Conservation (phyloP, 2,888 invertebrate genomes). For the Dryomyza anilis region DNA sequence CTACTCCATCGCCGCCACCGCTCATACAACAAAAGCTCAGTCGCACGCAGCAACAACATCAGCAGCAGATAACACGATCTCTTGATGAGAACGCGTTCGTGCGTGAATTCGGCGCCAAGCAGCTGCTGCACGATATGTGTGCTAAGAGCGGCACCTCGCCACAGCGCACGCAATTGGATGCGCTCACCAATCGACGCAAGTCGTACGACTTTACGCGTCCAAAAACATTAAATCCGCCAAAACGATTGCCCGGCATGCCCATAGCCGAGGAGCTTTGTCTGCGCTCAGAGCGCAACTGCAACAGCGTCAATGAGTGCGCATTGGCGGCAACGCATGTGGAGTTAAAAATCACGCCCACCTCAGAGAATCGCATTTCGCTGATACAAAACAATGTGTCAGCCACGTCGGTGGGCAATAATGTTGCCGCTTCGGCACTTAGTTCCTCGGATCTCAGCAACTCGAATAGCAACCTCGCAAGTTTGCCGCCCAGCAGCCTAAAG, state of each 20-base stretch:
- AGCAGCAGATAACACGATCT: constrained; percentile 67
- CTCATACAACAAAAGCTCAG: constrained; percentile 37
- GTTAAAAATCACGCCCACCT: constrained; percentile 65
- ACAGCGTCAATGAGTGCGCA: constrained; percentile 36
- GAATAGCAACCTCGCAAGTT: constrained; percentile 31
- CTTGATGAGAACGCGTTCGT: constrained; percentile 76
- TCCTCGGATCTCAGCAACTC: constrained; percentile 38
- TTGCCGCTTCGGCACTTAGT: constrained; percentile 46
- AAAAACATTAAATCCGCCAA: constrained; percentile 66
- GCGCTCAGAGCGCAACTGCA: constrained; percentile 34
- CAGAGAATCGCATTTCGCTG: constrained; percentile 68
- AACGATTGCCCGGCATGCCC: constrained; percentile 59
- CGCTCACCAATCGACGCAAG: constrained; percentile 63
- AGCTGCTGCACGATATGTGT: constrained; percentile 52
- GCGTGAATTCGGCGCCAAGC: constrained; percentile 67
- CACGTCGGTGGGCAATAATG: too few species aligned
- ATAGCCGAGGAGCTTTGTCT: constrained; percentile 55
- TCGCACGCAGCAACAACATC: background rate
- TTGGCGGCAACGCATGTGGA: constrained; percentile 38
- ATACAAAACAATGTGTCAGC: constrained; percentile 64
- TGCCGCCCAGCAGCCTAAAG: constrained; percentile 43
- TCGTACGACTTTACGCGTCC: constrained; percentile 67
- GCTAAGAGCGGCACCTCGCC: constrained; percentile 50
- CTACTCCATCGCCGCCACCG: constrained; percentile 24
- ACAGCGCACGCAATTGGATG: constrained; percentile 42